Percentiles rank a stretch among this genome's conserved stretches.
These are phyloP conservation scores for Pseudopipra pipra DNA, from an alignment of 2,113 vertebrate genomes.

Conservation along the genomic window DNA sequence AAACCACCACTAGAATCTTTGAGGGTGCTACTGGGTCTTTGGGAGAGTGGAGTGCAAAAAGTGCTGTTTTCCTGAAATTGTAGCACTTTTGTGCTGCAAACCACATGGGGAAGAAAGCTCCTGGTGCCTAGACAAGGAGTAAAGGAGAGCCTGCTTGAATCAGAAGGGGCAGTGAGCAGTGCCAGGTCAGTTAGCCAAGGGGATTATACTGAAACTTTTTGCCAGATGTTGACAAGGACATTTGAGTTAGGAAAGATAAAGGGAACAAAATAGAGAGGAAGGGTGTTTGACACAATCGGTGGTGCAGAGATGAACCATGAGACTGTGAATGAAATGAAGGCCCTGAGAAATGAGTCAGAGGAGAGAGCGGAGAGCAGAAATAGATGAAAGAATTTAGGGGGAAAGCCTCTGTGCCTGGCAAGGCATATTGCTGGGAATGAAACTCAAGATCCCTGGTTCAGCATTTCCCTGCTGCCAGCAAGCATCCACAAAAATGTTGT, in stretches of 20 bases:
- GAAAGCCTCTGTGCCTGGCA: not conserved
- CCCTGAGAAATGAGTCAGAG: not conserved
- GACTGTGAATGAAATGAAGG: not conserved
- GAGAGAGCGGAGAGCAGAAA: not conserved
- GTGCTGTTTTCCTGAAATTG: not conserved
- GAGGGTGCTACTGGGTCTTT: not conserved
- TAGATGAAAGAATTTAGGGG: not conserved
- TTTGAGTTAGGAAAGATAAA: not conserved
- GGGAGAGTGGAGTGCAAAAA: not conserved
- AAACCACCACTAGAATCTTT: not conserved
- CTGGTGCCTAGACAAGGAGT: not conserved
- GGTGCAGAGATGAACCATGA: not conserved
- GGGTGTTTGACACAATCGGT: not conserved
- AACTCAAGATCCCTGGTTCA: not conserved
- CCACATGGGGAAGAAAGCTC: not conserved
- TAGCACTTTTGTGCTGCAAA: not conserved
- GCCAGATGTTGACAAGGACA: not conserved
- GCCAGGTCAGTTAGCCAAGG: not conserved
- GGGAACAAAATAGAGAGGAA: not conserved
- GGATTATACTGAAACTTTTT: not conserved
- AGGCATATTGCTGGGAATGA: not conserved
- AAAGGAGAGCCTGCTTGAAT: not conserved
- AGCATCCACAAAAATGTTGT: constrained; percentile 16
- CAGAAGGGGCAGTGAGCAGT: not conserved
- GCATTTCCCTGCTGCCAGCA: not conserved